A percentile compares a stretch with the other conserved stretches of the same genome.
These are phyloP conservation scores for Vulpes lagopus DNA, from an alignment of 2,113 vertebrate species.

Conservation along the genomic window DNA sequence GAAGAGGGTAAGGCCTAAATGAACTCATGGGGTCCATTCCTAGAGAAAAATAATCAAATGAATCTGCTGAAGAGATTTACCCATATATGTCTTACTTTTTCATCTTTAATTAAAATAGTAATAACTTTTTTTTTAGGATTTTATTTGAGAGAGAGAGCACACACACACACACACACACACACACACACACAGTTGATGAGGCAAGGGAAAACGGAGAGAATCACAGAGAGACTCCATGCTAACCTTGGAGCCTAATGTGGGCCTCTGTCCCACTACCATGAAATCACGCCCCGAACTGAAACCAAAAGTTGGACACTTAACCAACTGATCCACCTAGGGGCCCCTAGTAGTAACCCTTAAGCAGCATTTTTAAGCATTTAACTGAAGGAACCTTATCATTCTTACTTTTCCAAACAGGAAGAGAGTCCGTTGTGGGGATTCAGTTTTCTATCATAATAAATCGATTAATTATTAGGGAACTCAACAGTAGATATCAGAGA, in stretches of 20 bases:
- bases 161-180: background rate
- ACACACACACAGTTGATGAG: background rate
- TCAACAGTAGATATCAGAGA: background rate
- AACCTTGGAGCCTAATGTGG: background rate
- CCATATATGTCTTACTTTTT: background rate
- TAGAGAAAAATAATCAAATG: background rate
- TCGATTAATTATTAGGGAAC: slow-evolving; percentile 29
- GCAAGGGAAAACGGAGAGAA: background rate
- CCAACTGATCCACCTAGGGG: background rate
- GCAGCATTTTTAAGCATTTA: slow-evolving; percentile 46
- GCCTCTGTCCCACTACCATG: background rate
- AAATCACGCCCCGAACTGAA: background rate
- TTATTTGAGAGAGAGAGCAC: background rate
- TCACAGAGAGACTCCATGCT: background rate
- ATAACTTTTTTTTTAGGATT: background rate
- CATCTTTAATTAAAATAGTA: slow-evolving; percentile 51
- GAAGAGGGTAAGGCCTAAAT: background rate
- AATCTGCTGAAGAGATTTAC: slow-evolving; percentile 10
- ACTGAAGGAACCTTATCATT: slow-evolving; percentile 22
- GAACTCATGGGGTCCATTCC: background rate
- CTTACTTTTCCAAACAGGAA: background rate
- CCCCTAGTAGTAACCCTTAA: background rate
- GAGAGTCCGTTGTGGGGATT: slow-evolving; percentile 35
- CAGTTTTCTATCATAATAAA: slow-evolving; percentile 43
- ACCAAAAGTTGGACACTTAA: background rate